These are phyloP conservation scores for Epinephelus fuscoguttatus DNA, from an alignment of 2,113 vertebrate species.

Conservation along the genomic window DNA sequence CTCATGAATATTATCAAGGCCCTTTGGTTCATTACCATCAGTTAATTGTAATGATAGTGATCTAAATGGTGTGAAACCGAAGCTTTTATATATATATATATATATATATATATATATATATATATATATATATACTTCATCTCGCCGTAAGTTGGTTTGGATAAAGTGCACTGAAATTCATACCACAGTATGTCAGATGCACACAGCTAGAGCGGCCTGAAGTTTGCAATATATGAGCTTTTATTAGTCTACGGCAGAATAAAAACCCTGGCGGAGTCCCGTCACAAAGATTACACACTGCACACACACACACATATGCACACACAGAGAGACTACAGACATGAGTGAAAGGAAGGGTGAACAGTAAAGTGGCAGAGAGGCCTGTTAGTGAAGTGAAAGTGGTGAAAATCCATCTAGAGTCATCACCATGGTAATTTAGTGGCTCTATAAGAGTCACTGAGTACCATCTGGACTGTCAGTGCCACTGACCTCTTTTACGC, in stretches of 20 bases:
- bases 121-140: not conserved
- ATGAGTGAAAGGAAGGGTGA: slow-evolving; percentile 22
- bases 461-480: slow-evolving; percentile 16
- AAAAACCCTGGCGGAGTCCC: not conserved
- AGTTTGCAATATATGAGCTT: slow-evolving; percentile 4
- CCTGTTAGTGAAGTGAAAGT: slow-evolving; percentile 35
- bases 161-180: not conserved
- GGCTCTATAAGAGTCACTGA: slow-evolving; percentile 18
- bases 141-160: not conserved
- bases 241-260: slow-evolving; percentile 16
- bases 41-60: not conserved
- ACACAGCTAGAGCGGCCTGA: not conserved
- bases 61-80: not conserved
- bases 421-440: slow-evolving; percentile 39
- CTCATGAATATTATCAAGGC: not conserved
- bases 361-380: slow-evolving; percentile 30
- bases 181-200: not conserved
- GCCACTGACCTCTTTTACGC: slow-evolving; percentile 2
- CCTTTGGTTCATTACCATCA: not conserved
- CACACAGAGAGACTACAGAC: not conserved
- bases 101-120: too few relatives aligned
- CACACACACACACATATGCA: not conserved
- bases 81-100: not conserved
- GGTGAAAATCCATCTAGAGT: slow-evolving; percentile 22
- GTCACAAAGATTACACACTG: not conserved